phyloP scores from a whole-genome alignment of 2,113 vertebrate genomes.

The Gasterosteus nipponicus region DNA sequence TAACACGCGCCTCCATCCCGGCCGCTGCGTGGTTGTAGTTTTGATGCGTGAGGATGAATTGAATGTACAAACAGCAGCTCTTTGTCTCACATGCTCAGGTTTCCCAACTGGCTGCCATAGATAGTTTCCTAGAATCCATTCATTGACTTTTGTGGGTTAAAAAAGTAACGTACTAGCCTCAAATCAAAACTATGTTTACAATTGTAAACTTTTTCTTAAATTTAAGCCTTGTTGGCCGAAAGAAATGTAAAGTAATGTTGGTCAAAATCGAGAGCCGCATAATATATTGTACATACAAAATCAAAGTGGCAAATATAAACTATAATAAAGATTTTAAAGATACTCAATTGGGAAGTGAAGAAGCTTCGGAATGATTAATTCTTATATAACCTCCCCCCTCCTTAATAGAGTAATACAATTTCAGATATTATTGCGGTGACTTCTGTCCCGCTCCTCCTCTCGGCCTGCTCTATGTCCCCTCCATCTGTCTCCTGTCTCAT shows the following conservation, averaged over 20 bases:
- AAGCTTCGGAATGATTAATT: background rate
- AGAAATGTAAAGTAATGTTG: background rate
- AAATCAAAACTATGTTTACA: background rate
- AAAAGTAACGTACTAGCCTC: background rate
- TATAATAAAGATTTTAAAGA: background rate
- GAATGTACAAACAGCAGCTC: conserved; percentile 4
- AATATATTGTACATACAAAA: background rate
- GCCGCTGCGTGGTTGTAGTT: background rate
- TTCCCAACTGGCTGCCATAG: conserved; percentile 2
- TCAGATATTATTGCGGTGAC: conserved; percentile 7
- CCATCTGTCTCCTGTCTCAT: conserved; percentile 38
- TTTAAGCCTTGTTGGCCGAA: conserved; percentile 2
- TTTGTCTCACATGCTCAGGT: conserved; percentile 7
- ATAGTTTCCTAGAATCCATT: conserved; percentile 28
- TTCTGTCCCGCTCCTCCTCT: conserved; percentile 16
- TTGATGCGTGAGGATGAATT: conserved; percentile 20
- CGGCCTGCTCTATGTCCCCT: conserved; percentile 17
- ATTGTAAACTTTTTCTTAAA: conserved; percentile 21
- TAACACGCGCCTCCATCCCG: conserved; percentile 31
- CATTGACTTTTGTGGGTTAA: conserved; percentile 1
- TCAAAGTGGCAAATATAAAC: background rate
- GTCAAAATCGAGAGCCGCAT: conserved; percentile 1
- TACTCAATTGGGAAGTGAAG: background rate
- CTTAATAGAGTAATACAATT: conserved; percentile 15
- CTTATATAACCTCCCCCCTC: background rate